Conservation (phyloP, 2,797 vertebrate species). For the Scolopax bukidnonensis region DNA sequence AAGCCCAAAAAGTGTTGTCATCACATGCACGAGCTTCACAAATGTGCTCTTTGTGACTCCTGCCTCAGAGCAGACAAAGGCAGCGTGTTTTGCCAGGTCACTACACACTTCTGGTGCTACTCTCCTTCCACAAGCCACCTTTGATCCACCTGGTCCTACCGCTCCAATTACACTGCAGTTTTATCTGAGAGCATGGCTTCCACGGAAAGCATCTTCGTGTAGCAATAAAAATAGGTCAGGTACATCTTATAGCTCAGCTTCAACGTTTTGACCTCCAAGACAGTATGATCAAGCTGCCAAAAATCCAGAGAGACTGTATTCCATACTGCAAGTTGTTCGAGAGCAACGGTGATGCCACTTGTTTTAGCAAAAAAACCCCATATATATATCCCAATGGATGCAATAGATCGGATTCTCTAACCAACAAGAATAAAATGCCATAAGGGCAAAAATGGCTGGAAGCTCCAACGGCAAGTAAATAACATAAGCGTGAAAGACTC, state of each 20-base stretch:
- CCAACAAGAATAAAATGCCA: not conserved
- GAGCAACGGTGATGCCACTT: not conserved
- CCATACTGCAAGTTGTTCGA: not conserved
- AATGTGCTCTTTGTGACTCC: not conserved
- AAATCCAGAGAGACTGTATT: not conserved
- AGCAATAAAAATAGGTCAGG: constrained; percentile 11
- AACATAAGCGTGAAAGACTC: not conserved
- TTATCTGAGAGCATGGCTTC: not conserved
- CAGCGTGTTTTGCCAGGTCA: not conserved
- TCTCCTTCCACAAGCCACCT: not conserved
- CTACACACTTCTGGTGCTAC: not conserved
- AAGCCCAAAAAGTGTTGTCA: not conserved
- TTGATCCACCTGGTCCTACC: not conserved
- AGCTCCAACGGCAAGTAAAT: not conserved
- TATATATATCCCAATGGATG: not conserved
- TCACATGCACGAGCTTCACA: not conserved
- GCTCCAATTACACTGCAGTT: not conserved
- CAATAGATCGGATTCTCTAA: not conserved
- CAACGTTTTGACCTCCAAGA: not conserved
- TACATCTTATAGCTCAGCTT: not conserved
- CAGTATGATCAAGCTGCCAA: not conserved
- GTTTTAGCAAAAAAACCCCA: not conserved
- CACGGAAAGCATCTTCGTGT: not conserved
- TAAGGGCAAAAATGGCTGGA: not conserved
- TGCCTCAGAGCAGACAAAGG: not conserved